A percentile compares a stretch with the other conserved stretches of the same genome.
Evolutionary conservation across 1,140 invertebrate genomes (phyloP).

Genomic region (Ptiloglossa arizonensis): DNA sequence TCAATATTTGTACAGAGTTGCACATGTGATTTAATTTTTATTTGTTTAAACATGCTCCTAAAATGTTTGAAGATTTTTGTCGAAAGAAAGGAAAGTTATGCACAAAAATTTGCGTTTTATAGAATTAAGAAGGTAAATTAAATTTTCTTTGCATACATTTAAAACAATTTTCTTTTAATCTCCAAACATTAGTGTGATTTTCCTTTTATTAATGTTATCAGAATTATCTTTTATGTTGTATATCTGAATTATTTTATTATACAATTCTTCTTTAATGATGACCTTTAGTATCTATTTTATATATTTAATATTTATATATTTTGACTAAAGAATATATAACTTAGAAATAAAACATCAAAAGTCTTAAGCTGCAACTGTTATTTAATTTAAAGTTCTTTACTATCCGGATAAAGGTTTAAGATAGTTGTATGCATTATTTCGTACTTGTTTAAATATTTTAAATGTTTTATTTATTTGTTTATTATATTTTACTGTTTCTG

Average conservation of each 20-base stretch:
- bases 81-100: constrained; percentile 41
- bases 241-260: neutral
- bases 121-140: constrained; percentile 38
- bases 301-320: neutral
- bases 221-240: neutral
- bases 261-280: neutral
- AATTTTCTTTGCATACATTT: neutral
- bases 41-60: constrained; percentile 42
- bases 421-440: no score
- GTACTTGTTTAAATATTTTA: constrained; percentile 12
- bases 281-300: neutral
- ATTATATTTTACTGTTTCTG: neutral
- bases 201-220: neutral
- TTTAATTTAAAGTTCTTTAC: no score
- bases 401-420: no score
- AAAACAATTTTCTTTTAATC: neutral
- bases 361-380: neutral
- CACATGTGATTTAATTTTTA: constrained; percentile 7
- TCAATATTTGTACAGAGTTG: neutral
- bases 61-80: constrained; percentile 54
- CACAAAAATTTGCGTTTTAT: constrained; percentile 11
- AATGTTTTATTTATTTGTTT: constrained; percentile 2
- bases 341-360: neutral
- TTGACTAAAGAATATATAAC: neutral
- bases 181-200: neutral